phyloP scores from a whole-genome alignment of 2,113 vertebrate species.

The Aplodontia rufa region DNA sequence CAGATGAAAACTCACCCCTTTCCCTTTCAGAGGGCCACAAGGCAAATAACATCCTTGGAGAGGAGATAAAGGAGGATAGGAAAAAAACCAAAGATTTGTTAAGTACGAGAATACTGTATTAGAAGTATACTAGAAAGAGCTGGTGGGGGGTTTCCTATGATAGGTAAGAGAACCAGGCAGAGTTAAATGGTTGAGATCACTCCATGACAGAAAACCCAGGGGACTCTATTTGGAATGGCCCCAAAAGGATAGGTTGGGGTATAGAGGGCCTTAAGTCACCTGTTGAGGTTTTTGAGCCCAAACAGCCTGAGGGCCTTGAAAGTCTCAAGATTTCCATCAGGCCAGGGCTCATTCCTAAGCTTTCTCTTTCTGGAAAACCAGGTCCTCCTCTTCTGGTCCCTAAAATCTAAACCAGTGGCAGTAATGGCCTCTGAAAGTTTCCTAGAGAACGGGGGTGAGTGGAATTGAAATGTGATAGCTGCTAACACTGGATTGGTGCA shows the following conservation, averaged over 20 bases:
- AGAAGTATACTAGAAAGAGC: neutral
- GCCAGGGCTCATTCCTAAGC: neutral
- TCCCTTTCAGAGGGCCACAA: neutral
- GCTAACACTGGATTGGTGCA: too few relatives aligned
- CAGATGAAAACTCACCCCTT: neutral
- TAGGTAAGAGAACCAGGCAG: neutral
- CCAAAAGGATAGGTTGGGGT: neutral
- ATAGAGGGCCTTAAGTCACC: neutral
- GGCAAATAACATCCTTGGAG: neutral
- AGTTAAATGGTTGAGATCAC: neutral
- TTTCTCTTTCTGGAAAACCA: neutral
- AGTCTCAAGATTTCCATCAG: neutral
- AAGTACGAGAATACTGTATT: neutral
- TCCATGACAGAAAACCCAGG: neutral
- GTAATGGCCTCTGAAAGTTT: neutral
- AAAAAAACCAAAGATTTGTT: neutral
- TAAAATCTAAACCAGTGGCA: neutral
- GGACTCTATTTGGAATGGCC: neutral
- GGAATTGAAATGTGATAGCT: too few relatives aligned
- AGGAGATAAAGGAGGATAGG: neutral
- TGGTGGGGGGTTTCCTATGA: neutral
- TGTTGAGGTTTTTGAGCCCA: neutral
- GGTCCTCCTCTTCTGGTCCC: neutral
- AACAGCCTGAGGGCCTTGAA: neutral
- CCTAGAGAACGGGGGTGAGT: fast-evolving